Base-by-base conservation (phyloP, 1,140 invertebrate species). In the Drosophila tani region DNA sequence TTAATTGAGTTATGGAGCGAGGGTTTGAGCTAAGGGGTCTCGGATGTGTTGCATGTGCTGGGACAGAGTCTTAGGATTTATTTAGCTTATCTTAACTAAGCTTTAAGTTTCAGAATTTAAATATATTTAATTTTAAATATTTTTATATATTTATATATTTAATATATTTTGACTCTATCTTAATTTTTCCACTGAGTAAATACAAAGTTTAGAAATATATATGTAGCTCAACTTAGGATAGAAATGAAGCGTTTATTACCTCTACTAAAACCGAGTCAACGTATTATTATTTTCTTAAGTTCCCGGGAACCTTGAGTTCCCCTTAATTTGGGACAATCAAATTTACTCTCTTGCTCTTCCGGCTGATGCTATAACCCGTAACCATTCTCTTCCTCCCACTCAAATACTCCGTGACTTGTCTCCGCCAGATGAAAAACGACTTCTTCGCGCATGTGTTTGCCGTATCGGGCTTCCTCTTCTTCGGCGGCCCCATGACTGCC, bases 381-480 rank as follows among this genome's bases (percentile, higher is more conserved):
- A 57, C 35, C 55, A 67, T 38, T 43, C 50, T 19, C 7, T 15
- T 29, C 12, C 65, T 35, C 29, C n/a, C 19, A 11, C 11, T 15
- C 27, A 55, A 46, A 43, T 19, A 24, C 58, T 75, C 50, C 59
- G 17, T 45, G 41, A 55, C 38, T 21, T 69, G 40, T 58, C 62
- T 79, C 40, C 29, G 55, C 19, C 71, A 93, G 79, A 94, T 95
- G 67, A 95, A 95, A 53, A 93, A 94, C 85, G 93, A 94, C 2
- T 94, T 96, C 15, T 93, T 96, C 15, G 93, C 95, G 21, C 96
- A 97, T 91, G 95, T 96, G 1, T 98, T 98, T 83, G 96, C 97
- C 82, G 94, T 98, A 63, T 97, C 97, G 1, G 97, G 97, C 0
- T 95, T 97, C 74, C 90, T 98, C 21, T 97, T 98, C 92, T 98